A percentile compares a stretch with the other conserved stretches of the same genome.
Evolutionary conservation across 2,113 vertebrate species (phyloP).

Genomic region (Sylvietta virens): DNA sequence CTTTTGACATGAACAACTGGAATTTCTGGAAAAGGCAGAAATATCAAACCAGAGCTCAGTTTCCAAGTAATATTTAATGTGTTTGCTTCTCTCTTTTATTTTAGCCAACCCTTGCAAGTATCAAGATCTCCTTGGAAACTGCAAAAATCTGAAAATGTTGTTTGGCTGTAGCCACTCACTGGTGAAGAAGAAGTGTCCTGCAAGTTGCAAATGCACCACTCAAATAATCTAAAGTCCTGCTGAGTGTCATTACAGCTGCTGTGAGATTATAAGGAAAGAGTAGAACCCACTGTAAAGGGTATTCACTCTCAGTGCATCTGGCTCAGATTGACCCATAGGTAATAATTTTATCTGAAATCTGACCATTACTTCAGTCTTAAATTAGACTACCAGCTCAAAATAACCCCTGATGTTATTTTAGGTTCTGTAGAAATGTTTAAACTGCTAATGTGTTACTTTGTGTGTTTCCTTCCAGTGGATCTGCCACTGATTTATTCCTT

Average conservation of each 20-base stretch:
- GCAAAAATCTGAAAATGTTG: background rate
- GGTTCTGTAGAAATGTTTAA: background rate
- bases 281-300: background rate
- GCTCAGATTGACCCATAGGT: background rate
- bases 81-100: background rate
- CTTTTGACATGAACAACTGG: background rate
- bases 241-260: background rate
- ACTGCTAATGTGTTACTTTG: background rate
- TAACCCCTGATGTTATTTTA: background rate
- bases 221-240: background rate
- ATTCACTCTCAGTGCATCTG: background rate
- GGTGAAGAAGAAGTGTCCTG: background rate
- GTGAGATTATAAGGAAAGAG: background rate
- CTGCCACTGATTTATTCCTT: background rate
- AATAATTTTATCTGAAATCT: background rate
- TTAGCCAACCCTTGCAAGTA: slow-evolving; percentile 43
- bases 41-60: background rate
- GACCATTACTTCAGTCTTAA: background rate
- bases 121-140: background rate
- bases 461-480: background rate
- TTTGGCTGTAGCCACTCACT: background rate
- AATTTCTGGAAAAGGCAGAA: background rate
- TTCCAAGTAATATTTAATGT: background rate
- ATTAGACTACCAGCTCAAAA: background rate
- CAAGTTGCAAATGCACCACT: slow-evolving; percentile 5